Evolutionary conservation across 2,797 vertebrate species (phyloP).

Genomic region (Cirrhinus mrigala): DNA sequence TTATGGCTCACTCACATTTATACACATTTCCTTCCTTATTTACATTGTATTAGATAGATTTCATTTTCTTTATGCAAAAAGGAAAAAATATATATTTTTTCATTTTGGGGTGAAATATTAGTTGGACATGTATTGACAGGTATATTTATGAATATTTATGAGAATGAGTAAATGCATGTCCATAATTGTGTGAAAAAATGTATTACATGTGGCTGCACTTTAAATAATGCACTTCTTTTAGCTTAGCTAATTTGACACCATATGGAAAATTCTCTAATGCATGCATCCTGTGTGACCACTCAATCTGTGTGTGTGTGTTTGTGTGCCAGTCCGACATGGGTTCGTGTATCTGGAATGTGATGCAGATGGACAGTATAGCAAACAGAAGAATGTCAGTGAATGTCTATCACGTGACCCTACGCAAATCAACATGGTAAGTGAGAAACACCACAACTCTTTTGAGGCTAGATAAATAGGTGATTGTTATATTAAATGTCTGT

Average conservation of each 20-base stretch:
- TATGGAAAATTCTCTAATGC: background rate
- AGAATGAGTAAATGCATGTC: background rate
- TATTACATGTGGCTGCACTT: background rate
- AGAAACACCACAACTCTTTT: background rate
- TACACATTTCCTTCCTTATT: background rate
- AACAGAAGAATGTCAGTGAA: constrained; percentile 79
- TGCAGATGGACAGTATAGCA: constrained; percentile 86
- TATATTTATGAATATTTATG: background rate
- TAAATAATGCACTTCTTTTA: constrained; percentile 2
- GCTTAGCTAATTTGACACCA: background rate
- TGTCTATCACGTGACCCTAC: constrained; percentile 74
- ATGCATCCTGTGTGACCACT: background rate
- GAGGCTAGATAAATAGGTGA: background rate
- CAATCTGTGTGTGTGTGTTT: background rate
- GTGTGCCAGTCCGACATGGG: constrained; percentile 83
- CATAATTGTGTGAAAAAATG: background rate
- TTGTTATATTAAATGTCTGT: background rate
- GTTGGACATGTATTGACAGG: background rate
- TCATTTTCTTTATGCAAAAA: background rate
- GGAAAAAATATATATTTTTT: too few species aligned
- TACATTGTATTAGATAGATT: background rate
- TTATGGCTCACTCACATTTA: background rate
- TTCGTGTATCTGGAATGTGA: constrained; percentile 89
- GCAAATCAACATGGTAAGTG: constrained; percentile 64
- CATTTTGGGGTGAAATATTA: background rate